These are phyloP conservation scores for Chascanopsetta lugubris DNA, from an alignment of 2,113 vertebrate species.

Conservation along the genomic window DNA sequence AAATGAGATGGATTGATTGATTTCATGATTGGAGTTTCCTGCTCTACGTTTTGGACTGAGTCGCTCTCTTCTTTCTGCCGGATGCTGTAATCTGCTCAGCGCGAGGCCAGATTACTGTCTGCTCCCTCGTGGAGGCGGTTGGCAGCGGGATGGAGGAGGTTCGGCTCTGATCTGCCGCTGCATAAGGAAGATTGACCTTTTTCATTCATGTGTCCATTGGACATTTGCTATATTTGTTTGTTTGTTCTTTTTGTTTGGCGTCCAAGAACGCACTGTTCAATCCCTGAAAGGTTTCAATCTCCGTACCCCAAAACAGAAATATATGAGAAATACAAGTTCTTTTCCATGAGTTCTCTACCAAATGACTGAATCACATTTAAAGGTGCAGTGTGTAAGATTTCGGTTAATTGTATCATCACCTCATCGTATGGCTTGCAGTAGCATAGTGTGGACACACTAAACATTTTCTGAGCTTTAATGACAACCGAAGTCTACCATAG, in stretches of 20 bases:
- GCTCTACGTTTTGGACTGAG: conserved; percentile 33
- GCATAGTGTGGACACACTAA: too few species aligned
- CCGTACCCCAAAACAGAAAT: conserved; percentile 43
- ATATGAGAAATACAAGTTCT: conserved; percentile 49
- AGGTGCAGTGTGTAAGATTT: too few species aligned
- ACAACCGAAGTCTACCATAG: too few species aligned
- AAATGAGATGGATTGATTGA: too few species aligned
- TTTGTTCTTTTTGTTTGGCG: conserved; percentile 47
- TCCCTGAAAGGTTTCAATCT: conserved; percentile 43
- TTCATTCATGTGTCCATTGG: conserved; percentile 72
- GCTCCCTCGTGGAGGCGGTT: conserved; percentile 67
- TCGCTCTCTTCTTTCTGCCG: conserved; percentile 63
- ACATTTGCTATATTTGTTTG: conserved; percentile 61
- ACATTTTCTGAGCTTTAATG: too few species aligned
- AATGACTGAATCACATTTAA: conserved; percentile 41
- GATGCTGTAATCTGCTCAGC: conserved; percentile 73
- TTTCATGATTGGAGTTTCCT: conserved; percentile 11
- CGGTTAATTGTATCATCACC: too few species aligned
- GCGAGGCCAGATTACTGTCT: conserved; percentile 75
- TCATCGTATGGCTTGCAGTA: too few species aligned
- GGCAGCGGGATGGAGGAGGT: conserved; percentile 45
- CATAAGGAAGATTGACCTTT: conserved; percentile 71
- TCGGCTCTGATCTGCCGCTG: conserved; percentile 57
- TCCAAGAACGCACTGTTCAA: conserved; percentile 31
- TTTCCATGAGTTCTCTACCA: conserved; percentile 47